Base-by-base conservation (phyloP, 2,797 vertebrate genomes). In the Sebastiscus tertius region DNA sequence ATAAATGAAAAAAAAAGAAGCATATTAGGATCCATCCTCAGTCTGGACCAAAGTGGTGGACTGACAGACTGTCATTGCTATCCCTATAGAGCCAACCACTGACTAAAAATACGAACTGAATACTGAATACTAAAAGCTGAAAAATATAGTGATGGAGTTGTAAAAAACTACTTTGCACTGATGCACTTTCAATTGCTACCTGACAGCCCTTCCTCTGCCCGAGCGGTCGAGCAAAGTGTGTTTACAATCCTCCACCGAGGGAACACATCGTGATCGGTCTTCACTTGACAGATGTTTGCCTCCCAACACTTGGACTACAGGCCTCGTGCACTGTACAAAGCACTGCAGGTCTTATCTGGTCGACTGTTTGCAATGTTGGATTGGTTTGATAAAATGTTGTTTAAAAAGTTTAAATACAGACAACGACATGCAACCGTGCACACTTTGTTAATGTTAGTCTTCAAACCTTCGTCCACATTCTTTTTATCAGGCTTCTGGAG, bases 201-300 rank as follows among this genome's bases (percentile, higher is more conserved):
- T 67, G 56, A 54, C 79, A 77, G 61, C 31, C 5, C 33, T 31
- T 71, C 55, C 20, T 39, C 49, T 39, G 56, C 31, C 29, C 52
- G 18, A 76, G 46, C 55, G 59, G 39, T 22, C 1, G 1, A 71
- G 46, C 22, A 58, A 64, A 77, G 69, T 72, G 66, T 84, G 79
- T 80, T 82, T 74, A 80, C 56, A 72, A n/a, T 70, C 56, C 58
- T 62, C 33, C 29, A 36, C 2, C 22, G 29, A 72, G 46, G 29
- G 22, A 77, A 56, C 27, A 12, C 33, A 16, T n/a, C 2, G 2
- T 52, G 65, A 70, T 74, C 55, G 31, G 31, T 60, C 42, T 64
- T 79, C 26, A 65, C 65, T 52, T 24, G 80, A 58, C 75, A 72
- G 24, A 74, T 79, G 69, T 46, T 5, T 26, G 59, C 18, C 49